Base-by-base conservation (phyloP, 2,113 vertebrate genomes). In the Psephotus haematonotus region DNA sequence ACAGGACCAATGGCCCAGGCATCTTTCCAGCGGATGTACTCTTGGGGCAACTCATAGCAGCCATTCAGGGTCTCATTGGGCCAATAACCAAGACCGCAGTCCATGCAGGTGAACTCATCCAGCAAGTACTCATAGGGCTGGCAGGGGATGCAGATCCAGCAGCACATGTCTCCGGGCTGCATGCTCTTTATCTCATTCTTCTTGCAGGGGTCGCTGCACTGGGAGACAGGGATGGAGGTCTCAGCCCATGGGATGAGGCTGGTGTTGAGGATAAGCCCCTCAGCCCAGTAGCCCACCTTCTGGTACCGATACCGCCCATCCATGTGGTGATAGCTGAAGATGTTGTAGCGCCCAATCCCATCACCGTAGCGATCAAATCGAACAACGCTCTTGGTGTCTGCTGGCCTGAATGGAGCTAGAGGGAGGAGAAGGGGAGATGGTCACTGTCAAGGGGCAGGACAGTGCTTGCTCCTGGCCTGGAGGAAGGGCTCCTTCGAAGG, bases 141-240 rank as follows among this genome's bases (percentile, higher is more conserved):
- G 96, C 99, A 99, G 23, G 99, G 98, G 70, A 99, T 99, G 93
- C 99, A 99, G 96, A 99, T 99, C 99, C 99, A 99, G 96, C 99
- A 99, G 97, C 99, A 99, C n/a, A 99, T 99, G 49, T 99, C 99
- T 7, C 99, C 99, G 0, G 99, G 99, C 97, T 99, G 99, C 98
- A 99, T 99, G 76, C 99, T 99, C 97, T 99, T 99, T 78, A 99
- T 98, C 96, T 99, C 99, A 0, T 99, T 99, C 97, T 98, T 99
- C 95, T 97, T 99, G 97, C 99, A 99, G 77, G 99, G 99, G 94
- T 99, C 99, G 0, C 99, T 99, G 97, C 99, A 99, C 97, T 99
- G 99, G 28, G 99, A 99, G 19, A 99, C 98, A 0, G 99, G 99
- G 11, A 98, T 96, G 11, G 96, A 95, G 2, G 95, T 93, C 4